These are phyloP conservation scores for Panorpa germanica DNA, from an alignment of 2,888 invertebrate genomes.

Conservation along the genomic window DNA sequence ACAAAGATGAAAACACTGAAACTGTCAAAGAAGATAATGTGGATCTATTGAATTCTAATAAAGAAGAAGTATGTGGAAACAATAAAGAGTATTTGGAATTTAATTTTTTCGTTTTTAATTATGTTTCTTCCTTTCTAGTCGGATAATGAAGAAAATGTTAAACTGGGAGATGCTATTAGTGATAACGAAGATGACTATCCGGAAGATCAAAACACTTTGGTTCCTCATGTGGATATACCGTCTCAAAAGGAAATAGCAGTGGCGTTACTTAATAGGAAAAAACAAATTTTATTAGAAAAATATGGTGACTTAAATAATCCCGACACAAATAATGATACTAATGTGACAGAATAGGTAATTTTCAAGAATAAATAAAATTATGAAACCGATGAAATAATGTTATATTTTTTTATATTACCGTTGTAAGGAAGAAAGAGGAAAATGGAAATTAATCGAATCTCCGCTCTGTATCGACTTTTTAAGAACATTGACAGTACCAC, in stretches of 20 bases:
- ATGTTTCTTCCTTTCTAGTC: constrained; percentile 8
- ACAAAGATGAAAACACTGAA: constrained; percentile 29
- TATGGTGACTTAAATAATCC: too few species aligned
- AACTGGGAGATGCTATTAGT: constrained; percentile 1
- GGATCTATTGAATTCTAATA: constrained; percentile 33
- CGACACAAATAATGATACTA: too few species aligned
- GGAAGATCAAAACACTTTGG: too few species aligned
- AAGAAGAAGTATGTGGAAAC: constrained; percentile 14
- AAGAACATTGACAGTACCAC: too few species aligned
- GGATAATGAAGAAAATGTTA: constrained; percentile 12
- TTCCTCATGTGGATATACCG: constrained; percentile 85
- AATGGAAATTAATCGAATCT: too few species aligned
- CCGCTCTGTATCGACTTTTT: too few species aligned
- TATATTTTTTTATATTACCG: too few species aligned
- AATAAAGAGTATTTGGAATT: constrained; percentile 12
- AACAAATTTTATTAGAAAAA: constrained; percentile 75
- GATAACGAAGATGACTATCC: constrained; percentile 1
- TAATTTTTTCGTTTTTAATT: constrained; percentile 9
- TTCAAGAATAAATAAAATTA: too few species aligned
- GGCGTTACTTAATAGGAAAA: constrained; percentile 75
- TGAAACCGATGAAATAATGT: too few species aligned
- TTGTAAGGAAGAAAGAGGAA: too few species aligned
- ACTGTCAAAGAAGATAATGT: constrained; percentile 54
- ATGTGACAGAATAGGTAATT: too few species aligned
- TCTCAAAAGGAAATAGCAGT: constrained; percentile 89